Conservation (phyloP, 2,797 vertebrate genomes). For the Neosilurus mollespiculum region DNA sequence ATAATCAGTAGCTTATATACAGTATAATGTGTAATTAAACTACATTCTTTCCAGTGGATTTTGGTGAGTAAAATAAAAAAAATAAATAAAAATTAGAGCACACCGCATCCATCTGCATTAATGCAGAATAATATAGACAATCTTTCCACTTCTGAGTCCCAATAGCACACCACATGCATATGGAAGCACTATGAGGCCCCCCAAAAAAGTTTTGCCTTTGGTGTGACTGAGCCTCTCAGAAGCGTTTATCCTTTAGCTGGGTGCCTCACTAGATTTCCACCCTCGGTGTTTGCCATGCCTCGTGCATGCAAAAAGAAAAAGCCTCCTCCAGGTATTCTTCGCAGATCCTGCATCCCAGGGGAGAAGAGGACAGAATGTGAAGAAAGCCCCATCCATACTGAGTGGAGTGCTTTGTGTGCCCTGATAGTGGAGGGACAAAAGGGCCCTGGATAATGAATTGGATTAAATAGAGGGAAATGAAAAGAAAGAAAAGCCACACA, state of each 20-base stretch:
- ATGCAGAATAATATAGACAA: not conserved
- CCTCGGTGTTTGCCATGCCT: conserved; percentile 57
- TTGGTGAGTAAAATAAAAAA: not conserved
- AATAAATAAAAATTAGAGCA: not conserved
- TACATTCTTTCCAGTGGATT: not conserved
- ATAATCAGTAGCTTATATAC: too few relatives aligned
- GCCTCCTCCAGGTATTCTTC: conserved; percentile 68
- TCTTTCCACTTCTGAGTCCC: conserved; percentile 28
- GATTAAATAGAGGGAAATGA: conserved; percentile 72
- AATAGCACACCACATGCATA: conserved; percentile 43
- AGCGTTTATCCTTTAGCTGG: conserved; percentile 49
- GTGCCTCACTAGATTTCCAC: conserved; percentile 35
- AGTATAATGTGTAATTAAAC: not conserved
- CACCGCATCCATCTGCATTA: not conserved
- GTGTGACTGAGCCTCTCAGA: conserved; percentile 48
- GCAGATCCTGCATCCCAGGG: conserved; percentile 64
- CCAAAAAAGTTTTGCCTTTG: conserved; percentile 44
- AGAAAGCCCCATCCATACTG: conserved; percentile 76
- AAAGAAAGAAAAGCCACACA: conserved; percentile 52
- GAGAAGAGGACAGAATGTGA: conserved; percentile 70
- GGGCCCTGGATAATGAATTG: conserved; percentile 72
- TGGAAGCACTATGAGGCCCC: conserved; percentile 35
- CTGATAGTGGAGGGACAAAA: conserved; percentile 62
- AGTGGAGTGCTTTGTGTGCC: conserved; percentile 68
- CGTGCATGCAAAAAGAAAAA: conserved; percentile 59